phyloP scores from a whole-genome alignment of 2,797 vertebrate genomes.

The Clarias fuscus region DNA sequence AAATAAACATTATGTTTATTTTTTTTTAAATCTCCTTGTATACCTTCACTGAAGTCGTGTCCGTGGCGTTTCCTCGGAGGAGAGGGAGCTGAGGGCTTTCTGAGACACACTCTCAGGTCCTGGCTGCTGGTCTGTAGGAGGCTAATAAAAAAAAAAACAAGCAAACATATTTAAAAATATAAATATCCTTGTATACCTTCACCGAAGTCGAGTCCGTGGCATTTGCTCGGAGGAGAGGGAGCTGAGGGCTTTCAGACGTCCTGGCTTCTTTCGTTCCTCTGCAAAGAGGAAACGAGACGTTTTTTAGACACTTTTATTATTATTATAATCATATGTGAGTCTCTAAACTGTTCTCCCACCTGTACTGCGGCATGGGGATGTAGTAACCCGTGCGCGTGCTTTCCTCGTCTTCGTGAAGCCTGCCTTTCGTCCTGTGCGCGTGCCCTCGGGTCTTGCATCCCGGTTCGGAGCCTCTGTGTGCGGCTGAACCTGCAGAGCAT shows the following conservation, averaged over 20 bases:
- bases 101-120: too few relatives aligned
- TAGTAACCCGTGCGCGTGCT: slow-evolving; percentile 62
- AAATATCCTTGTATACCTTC: slow-evolving; percentile 58
- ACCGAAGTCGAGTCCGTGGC: slow-evolving; percentile 85
- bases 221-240: slow-evolving; percentile 79
- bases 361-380: slow-evolving; percentile 71
- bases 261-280: slow-evolving; percentile 83
- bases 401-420: slow-evolving; percentile 61
- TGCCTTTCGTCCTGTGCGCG: slow-evolving; percentile 65
- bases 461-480: slow-evolving; percentile 38
- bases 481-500: slow-evolving; percentile 47
- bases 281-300: neutral
- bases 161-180: too few relatives aligned
- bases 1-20: too few relatives aligned
- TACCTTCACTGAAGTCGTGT: too few relatives aligned
- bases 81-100: too few relatives aligned
- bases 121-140: too few relatives aligned
- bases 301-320: neutral
- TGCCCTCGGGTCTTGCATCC: slow-evolving; percentile 57
- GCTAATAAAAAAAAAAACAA: too few relatives aligned
- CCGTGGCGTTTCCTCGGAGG: too few relatives aligned
- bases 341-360: slow-evolving; percentile 54
- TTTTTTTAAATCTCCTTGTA: too few relatives aligned
- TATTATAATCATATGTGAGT: too few relatives aligned
- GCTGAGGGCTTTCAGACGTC: slow-evolving; percentile 61